Evolutionary conservation across 2,797 vertebrate species (phyloP).

Genomic region (Hemitrygon akajei): DNA sequence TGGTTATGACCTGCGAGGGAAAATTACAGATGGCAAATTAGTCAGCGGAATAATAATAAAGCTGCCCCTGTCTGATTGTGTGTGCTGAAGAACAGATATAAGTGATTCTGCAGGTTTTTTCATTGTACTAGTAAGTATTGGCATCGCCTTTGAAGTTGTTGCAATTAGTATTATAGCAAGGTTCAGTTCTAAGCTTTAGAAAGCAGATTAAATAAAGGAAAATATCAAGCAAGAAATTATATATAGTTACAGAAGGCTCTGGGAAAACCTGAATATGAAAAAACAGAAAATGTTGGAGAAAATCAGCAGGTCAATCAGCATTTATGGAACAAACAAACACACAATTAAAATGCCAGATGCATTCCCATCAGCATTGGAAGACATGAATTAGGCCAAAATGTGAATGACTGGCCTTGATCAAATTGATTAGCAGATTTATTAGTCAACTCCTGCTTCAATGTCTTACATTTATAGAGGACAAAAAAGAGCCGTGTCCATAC

Average conservation of each 20-base stretch:
- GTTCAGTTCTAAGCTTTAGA: neutral
- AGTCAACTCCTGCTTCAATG: no score
- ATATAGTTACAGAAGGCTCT: neutral
- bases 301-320: neutral
- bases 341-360: neutral
- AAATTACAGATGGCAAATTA: neutral
- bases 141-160: no score
- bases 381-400: neutral
- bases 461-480: no score
- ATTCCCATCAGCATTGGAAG: neutral
- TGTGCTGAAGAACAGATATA: neutral
- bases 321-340: neutral
- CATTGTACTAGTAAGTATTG: neutral
- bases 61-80: neutral
- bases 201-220: neutral
- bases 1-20: neutral
- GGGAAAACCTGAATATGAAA: neutral
- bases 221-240: neutral
- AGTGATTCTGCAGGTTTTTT: neutral
- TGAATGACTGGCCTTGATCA: no score
- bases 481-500: no score
- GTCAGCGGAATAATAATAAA: neutral
- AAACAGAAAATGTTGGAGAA: neutral
- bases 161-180: neutral
- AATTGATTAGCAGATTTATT: no score